phyloP scores from a whole-genome alignment of 1,140 invertebrate species.

The Orchestia grillus region DNA sequence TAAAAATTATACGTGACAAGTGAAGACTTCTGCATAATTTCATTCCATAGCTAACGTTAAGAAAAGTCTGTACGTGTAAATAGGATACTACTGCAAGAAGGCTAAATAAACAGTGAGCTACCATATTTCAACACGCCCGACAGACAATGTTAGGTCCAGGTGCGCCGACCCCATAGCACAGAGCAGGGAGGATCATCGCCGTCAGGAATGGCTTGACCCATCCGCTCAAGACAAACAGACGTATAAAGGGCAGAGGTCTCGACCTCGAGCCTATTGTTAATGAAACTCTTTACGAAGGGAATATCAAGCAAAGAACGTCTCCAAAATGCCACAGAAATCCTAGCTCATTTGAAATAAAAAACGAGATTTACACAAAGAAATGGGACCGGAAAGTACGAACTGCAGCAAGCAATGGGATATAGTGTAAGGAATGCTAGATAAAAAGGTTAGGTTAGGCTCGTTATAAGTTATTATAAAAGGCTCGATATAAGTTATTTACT shows the following conservation, averaged over 20 bases:
- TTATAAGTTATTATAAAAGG: too few relatives aligned
- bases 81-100: neutral
- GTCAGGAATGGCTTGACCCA: neutral
- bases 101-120: neutral
- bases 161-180: neutral
- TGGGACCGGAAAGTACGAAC: neutral
- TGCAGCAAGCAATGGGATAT: neutral
- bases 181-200: neutral
- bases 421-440: neutral
- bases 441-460: neutral
- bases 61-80: neutral
- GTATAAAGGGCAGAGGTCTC: neutral
- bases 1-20: neutral
- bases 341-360: neutral
- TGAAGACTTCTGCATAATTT: neutral
- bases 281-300: neutral
- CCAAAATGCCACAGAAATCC: neutral
- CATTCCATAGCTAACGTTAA: neutral
- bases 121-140: neutral
- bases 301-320: neutral
- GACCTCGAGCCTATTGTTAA: neutral
- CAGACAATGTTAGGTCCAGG: too few relatives aligned
- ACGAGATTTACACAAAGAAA: neutral
- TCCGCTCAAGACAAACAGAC: neutral
- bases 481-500: too few relatives aligned